Evolutionary conservation across 2,888 invertebrate genomes (phyloP).

Genomic region (Watsonalla cultraria): DNA sequence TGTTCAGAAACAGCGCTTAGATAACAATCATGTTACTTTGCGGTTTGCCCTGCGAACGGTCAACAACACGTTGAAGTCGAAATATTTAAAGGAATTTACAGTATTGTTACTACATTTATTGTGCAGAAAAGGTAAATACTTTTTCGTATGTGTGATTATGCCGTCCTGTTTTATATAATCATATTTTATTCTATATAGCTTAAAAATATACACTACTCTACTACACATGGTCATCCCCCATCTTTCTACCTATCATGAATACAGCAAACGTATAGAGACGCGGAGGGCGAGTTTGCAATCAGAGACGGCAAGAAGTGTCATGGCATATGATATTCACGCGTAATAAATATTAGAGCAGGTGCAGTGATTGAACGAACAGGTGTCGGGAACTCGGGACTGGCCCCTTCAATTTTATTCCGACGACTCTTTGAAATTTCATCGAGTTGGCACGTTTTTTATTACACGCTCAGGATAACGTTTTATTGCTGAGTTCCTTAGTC

Average conservation of each 20-base stretch:
- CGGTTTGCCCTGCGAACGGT: constrained; percentile 11
- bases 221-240: too few relatives aligned
- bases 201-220: too few relatives aligned
- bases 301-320: constrained; percentile 47
- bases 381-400: constrained; percentile 44
- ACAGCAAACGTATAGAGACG: constrained; percentile 21
- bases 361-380: constrained; percentile 72
- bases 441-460: constrained; percentile 41
- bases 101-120: too few relatives aligned
- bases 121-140: too few relatives aligned
- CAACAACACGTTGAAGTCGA: neutral
- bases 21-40: constrained; percentile 61
- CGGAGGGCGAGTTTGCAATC: constrained; percentile 46
- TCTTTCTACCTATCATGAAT: too few relatives aligned
- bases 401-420: constrained; percentile 38
- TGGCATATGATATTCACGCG: constrained; percentile 70
- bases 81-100: neutral
- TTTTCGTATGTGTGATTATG: too few relatives aligned
- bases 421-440: constrained; percentile 36
- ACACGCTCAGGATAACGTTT: constrained; percentile 35
- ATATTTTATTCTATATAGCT: too few relatives aligned
- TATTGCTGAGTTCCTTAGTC: constrained; percentile 21
- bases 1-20: constrained; percentile 36
- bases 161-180: too few relatives aligned
- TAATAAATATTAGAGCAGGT: constrained; percentile 76